Evolutionary conservation across 35 echinoderm and acorn worm genomes (phyloP), one percentile per base, ranked within the genome.

Genomic region (Ophioderma brevispina): DNA sequence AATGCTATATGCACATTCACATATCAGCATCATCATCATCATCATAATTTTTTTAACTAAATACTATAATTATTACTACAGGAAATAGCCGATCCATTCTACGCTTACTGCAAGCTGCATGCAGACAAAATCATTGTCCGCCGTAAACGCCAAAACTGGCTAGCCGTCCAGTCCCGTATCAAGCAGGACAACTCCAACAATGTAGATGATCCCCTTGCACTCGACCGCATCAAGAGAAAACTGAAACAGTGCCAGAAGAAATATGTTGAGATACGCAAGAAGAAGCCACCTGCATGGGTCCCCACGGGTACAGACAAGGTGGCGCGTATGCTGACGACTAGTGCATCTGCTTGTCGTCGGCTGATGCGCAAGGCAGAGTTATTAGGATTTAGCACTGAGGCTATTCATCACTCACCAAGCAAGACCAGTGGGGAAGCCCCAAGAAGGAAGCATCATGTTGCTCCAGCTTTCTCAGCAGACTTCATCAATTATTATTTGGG

Each of bases 61-160:
- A n/a, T n/a, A n/a, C n/a, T n/a, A 52, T 52, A 52, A 11, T 52
- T 52, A 11, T 52, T 49, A 36, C 32, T 33, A 82, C 88, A 99
- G 97, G 93, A 95, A 83, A 99, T 99, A 49, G 97, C 97, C 19
- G 97, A 99, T 75, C 97, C 97, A 25, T 99, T 99, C 77, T 99
- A 99, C 64, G 94, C 97, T 0, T 99, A 99, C 91, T 99, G 97
- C 82, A 99, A 99, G 63, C 81, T 99, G 0, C 97, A 99, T 59
- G 97, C 92, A 21, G 97, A 99, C 39, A 99, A 99, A 77, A 50
- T 33, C 35, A 95, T 84, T 35, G 92, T 95, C 75, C 89, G 94
- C 43, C 77, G 91, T 77, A 92, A 95, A 63, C 90, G 94, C 4
- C 97, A 99, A 80, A 95, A 99, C 84, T 99, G 88, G 80, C 78